phyloP scores from a whole-genome alignment of 2,888 invertebrate genomes.

The Netelia inedita region DNA sequence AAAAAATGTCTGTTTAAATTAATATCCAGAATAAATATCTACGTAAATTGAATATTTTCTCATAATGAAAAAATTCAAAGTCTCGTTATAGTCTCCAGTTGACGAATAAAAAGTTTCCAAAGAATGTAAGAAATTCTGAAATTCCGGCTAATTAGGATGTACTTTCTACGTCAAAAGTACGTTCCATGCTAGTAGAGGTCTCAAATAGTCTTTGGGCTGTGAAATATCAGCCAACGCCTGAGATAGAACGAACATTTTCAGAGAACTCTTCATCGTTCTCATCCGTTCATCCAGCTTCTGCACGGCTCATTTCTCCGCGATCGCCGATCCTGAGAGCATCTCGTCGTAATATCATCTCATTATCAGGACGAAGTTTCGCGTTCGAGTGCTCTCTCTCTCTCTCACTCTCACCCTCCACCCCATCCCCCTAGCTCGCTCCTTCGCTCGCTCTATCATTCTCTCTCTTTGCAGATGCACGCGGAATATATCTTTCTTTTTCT shows the following conservation, averaged over 20 bases:
- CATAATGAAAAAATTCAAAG: too few species aligned
- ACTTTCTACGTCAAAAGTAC: too few species aligned
- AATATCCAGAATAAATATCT: not conserved
- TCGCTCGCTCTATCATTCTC: conserved; percentile 36
- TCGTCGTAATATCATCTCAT: conserved; percentile 72
- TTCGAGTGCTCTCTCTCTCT: conserved; percentile 41
- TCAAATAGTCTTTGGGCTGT: not conserved
- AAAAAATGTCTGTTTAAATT: not conserved
- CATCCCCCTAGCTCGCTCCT: conserved; percentile 41
- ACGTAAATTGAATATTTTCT: too few species aligned
- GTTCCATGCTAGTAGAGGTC: too few species aligned
- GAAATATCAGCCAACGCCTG: conserved; percentile 11
- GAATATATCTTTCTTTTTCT: conserved; percentile 59
- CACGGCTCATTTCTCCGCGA: conserved; percentile 37
- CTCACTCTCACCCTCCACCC: conserved; percentile 35
- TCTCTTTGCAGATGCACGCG: conserved; percentile 50
- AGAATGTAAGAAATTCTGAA: too few species aligned
- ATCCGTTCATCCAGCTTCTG: conserved; percentile 15
- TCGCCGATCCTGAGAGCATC: conserved; percentile 40
- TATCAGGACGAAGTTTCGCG: conserved; percentile 67
- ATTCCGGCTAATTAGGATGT: too few species aligned
- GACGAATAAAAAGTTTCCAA: too few species aligned
- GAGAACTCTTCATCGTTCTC: conserved; percentile 33
- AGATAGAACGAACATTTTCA: conserved; percentile 34
- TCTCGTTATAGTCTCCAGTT: too few species aligned